Percentiles rank a stretch among this genome's conserved stretches.
phyloP scores from a whole-genome alignment of 2,113 vertebrate species.

The Acanthisitta chloris region DNA sequence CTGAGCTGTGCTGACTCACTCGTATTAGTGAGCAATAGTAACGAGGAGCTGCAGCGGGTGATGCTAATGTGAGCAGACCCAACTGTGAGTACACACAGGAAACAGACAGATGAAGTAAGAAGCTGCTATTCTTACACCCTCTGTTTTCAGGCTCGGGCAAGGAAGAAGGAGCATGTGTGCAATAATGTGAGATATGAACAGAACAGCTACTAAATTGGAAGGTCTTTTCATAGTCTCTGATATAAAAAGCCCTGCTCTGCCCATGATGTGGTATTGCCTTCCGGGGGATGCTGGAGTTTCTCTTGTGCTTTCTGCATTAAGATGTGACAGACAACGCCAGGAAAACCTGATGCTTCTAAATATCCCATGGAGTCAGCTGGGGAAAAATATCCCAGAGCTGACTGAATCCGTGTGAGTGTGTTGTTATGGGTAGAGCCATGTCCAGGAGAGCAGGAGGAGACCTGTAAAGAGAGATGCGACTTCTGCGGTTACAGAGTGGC shows the following conservation, averaged over 20 bases:
- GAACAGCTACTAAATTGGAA: constrained; percentile 27
- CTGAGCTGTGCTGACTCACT: not conserved
- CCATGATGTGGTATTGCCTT: not conserved
- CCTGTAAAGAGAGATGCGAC: not conserved
- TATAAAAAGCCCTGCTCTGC: constrained; percentile 6
- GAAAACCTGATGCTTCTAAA: not conserved
- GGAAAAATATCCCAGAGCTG: not conserved
- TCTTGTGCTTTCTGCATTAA: not conserved
- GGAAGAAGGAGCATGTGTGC: not conserved
- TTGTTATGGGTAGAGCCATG: not conserved
- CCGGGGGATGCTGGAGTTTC: not conserved
- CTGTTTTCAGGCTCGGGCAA: not conserved
- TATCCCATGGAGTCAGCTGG: not conserved
- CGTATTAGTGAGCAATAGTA: not conserved
- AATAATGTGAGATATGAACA: not conserved
- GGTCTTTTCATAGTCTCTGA: not conserved
- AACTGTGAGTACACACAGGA: not conserved
- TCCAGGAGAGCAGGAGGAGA: not conserved
- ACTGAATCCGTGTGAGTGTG: not conserved
- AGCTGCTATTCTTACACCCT: constrained; percentile 20
- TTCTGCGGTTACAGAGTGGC: rapidly evolving
- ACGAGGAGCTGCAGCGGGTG: not conserved
- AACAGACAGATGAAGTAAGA: constrained; percentile 45
- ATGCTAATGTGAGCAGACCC: not conserved
- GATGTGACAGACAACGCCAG: not conserved